Evolutionary conservation across 2,888 invertebrate genomes (phyloP).

Genomic region (Altica lythri): DNA sequence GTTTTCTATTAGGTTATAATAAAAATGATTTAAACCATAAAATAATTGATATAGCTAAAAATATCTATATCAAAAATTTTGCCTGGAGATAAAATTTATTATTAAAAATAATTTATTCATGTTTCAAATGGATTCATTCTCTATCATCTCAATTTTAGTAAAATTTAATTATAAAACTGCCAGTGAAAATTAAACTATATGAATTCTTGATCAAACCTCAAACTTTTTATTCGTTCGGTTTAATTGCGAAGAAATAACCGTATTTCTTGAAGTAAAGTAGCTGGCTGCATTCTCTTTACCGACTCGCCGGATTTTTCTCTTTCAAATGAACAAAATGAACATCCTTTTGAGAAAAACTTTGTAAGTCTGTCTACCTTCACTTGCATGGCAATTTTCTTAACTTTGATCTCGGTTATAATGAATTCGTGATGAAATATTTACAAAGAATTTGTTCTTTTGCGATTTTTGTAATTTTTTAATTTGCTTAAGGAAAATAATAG

Average conservation of each 20-base stretch:
- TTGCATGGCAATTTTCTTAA: constrained; percentile 22
- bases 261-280: constrained; percentile 6
- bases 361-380: constrained; percentile 23
- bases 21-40: too few species aligned
- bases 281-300: constrained; percentile 10
- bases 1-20: too few species aligned
- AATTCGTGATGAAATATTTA: constrained; percentile 29
- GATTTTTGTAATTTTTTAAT: constrained; percentile 27
- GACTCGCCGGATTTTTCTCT: constrained; percentile 10
- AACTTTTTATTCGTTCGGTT: constrained; percentile 5
- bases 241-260: constrained; percentile 13
- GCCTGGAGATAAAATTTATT: too few species aligned
- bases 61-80: too few species aligned
- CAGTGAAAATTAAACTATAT: constrained; percentile 3
- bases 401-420: constrained; percentile 30
- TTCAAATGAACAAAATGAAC: constrained; percentile 24
- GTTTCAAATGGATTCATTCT: too few species aligned
- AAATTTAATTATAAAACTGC: constrained; percentile 1
- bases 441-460: constrained; percentile 10
- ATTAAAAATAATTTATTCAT: too few species aligned
- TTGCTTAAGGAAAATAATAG: constrained; percentile 9
- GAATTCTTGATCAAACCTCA: constrained; percentile 4
- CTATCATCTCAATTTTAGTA: too few species aligned
- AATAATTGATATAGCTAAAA: too few species aligned
- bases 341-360: constrained; percentile 25